phyloP scores from a whole-genome alignment of 2,888 invertebrate genomes.

The Xylota segnis region DNA sequence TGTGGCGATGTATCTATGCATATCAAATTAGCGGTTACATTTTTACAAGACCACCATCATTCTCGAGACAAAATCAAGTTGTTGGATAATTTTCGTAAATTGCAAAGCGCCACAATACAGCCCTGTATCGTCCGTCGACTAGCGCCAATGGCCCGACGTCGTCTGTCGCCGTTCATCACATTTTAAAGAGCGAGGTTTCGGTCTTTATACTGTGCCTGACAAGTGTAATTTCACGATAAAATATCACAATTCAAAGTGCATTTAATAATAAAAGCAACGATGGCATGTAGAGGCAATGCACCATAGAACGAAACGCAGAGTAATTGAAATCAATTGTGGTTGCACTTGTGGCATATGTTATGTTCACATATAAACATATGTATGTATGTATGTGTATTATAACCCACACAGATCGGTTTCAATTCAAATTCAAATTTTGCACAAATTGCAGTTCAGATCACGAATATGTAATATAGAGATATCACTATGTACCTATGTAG shows the following conservation, averaged over 20 bases:
- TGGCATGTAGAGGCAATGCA: neutral
- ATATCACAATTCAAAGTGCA: constrained; percentile 39
- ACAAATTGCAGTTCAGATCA: constrained; percentile 11
- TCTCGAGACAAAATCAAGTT: constrained; percentile 48
- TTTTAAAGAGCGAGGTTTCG: constrained; percentile 14
- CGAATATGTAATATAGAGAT: neutral
- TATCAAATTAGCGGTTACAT: neutral
- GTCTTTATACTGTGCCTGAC: constrained; percentile 33
- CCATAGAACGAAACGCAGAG: constrained; percentile 23
- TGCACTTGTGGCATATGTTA: constrained; percentile 7
- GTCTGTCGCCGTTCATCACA: constrained; percentile 22
- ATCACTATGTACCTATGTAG: neutral
- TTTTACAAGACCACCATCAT: constrained; percentile 23
- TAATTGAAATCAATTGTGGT: constrained; percentile 54
- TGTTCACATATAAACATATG: too few species aligned
- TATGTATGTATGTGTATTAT: neutral
- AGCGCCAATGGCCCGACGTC: constrained; percentile 1
- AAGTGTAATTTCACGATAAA: constrained; percentile 46
- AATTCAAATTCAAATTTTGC: constrained; percentile 16
- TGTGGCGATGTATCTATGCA: neutral
- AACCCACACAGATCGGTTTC: constrained; percentile 1
- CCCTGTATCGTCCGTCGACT: neutral
- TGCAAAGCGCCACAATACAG: constrained; percentile 63
- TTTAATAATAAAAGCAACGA: constrained; percentile 23
- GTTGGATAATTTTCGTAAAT: constrained; percentile 47